These are phyloP conservation scores for Lerista edwardsae DNA, from an alignment of 2,797 vertebrate genomes.

Conservation along the genomic window DNA sequence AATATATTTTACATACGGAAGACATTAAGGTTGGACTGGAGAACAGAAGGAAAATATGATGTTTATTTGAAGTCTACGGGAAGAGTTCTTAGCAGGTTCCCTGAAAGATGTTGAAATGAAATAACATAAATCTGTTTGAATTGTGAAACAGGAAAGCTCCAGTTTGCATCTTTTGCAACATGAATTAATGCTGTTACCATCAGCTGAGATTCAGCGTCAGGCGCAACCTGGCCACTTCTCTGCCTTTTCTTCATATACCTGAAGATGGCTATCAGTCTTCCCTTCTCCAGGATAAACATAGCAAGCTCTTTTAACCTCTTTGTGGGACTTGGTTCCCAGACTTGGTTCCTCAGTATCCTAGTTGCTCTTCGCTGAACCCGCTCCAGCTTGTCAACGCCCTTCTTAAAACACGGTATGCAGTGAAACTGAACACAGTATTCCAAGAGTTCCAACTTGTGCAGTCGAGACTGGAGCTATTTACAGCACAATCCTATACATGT, in stretches of 20 bases:
- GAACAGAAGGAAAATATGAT: background rate
- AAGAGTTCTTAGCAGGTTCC: constrained; percentile 41
- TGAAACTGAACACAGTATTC: too few species aligned
- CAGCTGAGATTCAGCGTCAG: background rate
- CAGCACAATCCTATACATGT: too few species aligned
- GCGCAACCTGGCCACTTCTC: constrained; percentile 11
- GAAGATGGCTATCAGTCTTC: too few species aligned
- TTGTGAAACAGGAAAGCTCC: constrained; percentile 49
- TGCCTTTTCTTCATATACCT: background rate
- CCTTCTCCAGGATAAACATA: too few species aligned
- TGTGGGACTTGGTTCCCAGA: too few species aligned
- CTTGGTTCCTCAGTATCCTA: too few species aligned
- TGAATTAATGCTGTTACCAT: constrained; percentile 28
- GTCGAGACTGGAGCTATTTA: too few species aligned
- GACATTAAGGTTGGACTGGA: background rate
- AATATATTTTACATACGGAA: constrained; percentile 26
- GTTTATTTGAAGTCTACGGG: constrained; percentile 39
- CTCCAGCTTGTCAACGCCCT: background rate
- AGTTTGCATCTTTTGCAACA: constrained; percentile 49
- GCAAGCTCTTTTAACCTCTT: too few species aligned
- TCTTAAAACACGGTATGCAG: constrained; percentile 45
- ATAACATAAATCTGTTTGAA: constrained; percentile 34
- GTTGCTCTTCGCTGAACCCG: too few species aligned
- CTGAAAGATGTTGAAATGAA: constrained; percentile 45
- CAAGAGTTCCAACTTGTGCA: too few species aligned